Conservation (phyloP, 2,113 vertebrate genomes). For the Apodemus sylvaticus region DNA sequence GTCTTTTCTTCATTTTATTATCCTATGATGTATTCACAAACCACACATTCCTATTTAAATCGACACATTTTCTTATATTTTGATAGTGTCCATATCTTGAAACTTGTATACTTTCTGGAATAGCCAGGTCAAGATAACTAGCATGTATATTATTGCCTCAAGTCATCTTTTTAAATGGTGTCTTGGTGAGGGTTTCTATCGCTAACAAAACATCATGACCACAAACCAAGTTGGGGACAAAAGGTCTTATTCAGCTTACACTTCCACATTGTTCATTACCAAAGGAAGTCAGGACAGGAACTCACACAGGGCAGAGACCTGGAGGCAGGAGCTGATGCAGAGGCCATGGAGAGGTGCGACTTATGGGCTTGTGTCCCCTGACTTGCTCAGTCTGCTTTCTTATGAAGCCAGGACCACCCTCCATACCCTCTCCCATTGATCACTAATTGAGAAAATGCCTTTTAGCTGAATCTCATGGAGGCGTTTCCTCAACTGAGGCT, state of each 20-base stretch:
- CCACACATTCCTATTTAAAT: background rate
- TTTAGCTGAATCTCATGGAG: background rate
- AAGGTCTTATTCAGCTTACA: background rate
- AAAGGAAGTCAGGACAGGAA: background rate
- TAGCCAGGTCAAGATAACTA: background rate
- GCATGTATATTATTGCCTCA: background rate
- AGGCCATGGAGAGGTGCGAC: background rate
- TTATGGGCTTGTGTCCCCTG: background rate
- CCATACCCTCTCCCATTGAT: background rate
- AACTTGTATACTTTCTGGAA: background rate
- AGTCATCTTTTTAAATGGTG: background rate
- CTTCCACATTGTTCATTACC: background rate
- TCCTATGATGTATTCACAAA: background rate
- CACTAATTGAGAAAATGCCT: background rate
- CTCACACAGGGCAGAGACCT: background rate
- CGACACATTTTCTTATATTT: background rate
- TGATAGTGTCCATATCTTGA: background rate
- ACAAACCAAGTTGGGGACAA: background rate
- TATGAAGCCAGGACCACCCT: background rate
- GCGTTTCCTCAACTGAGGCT: background rate
- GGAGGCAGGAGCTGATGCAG: background rate
- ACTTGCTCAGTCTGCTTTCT: background rate
- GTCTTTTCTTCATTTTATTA: conserved; percentile 1
- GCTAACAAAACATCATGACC: too few species aligned
- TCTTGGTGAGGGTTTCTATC: background rate